Conservation (phyloP, 1,140 invertebrate species). For the Drosophila sulfurigaster region DNA sequence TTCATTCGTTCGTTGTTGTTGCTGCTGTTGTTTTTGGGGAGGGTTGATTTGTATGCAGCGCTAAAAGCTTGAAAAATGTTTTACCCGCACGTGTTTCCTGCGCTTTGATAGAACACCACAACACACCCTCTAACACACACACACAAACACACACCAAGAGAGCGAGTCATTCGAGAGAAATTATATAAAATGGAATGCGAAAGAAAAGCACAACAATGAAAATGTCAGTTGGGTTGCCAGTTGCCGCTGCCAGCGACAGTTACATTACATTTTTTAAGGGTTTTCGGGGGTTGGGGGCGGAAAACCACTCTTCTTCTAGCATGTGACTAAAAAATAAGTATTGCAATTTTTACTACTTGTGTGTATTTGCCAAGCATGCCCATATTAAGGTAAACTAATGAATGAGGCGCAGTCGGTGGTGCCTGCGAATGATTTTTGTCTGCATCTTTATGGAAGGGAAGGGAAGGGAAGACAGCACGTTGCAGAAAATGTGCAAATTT, state of each 20-base stretch:
- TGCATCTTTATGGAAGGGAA: constrained; percentile 3
- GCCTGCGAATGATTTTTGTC: constrained; percentile 52
- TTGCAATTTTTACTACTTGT: constrained; percentile 47
- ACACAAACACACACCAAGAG: constrained; percentile 30
- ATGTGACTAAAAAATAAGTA: constrained; percentile 50
- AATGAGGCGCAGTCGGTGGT: constrained; percentile 45
- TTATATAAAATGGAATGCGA: constrained; percentile 78
- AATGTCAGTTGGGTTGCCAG: constrained; percentile 60
- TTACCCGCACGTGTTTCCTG: constrained; percentile 82
- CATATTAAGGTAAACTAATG: constrained; percentile 65
- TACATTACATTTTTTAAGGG: constrained; percentile 58
- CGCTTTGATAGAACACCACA: constrained; percentile 71
- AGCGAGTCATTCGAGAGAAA: constrained; percentile 63
- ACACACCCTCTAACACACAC: constrained; percentile 32
- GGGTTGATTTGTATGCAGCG: constrained; percentile 83
- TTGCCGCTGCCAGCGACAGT: constrained; percentile 62
- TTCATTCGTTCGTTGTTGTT: constrained; percentile 1
- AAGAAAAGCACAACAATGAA: constrained; percentile 81
- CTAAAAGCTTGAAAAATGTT: constrained; percentile 84
- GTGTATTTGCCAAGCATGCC: constrained; percentile 12
- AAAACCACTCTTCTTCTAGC: background rate
- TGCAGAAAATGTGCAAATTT: constrained; percentile 61
- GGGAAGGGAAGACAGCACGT: background rate
- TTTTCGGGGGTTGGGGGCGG: background rate
- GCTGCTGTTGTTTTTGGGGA: constrained; percentile 40